Evolutionary conservation across 1,140 invertebrate genomes (phyloP).

Genomic region (Teleogryllus occipitalis): DNA sequence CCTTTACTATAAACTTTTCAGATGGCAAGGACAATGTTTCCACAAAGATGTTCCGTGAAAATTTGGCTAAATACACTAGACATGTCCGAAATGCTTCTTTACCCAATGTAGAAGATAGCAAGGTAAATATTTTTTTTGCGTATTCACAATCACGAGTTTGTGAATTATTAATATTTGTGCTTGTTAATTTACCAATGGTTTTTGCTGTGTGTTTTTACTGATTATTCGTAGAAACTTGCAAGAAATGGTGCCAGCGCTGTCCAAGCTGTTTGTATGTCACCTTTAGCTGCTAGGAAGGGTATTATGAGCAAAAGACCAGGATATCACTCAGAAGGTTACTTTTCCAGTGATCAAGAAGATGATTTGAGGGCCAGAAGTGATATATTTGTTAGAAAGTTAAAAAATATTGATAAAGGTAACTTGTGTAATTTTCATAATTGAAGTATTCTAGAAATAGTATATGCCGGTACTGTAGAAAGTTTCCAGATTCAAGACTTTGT

Average conservation of each 20-base stretch:
- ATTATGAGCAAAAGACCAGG: slow-evolving; percentile 16
- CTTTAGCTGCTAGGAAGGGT: slow-evolving; percentile 18
- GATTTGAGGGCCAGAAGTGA: slow-evolving; percentile 21
- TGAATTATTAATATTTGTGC: not conserved
- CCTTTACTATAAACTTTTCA: slow-evolving; percentile 42
- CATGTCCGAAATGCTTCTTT: slow-evolving; percentile 32
- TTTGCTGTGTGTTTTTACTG: not conserved
- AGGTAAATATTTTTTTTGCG: slow-evolving; percentile 23
- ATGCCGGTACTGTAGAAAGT: no score
- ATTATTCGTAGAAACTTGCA: not conserved
- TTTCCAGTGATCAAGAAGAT: slow-evolving; percentile 34
- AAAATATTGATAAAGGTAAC: slow-evolving; percentile 24
- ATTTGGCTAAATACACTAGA: slow-evolving; percentile 40
- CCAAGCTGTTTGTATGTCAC: slow-evolving; percentile 23
- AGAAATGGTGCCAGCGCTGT: slow-evolving; percentile 6
- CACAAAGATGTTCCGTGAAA: slow-evolving; percentile 33
- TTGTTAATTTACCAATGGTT: not conserved
- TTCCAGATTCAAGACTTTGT: no score
- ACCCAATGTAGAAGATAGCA: slow-evolving; percentile 31
- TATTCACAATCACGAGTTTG: not conserved
- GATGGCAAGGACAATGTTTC: slow-evolving; percentile 26
- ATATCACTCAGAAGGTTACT: slow-evolving; percentile 33
- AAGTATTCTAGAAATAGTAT: no score
- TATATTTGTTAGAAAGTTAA: slow-evolving; percentile 24
- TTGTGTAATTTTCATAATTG: no score